Base-by-base conservation (phyloP, 2,888 invertebrate species). In the Pilophorus perplexus region DNA sequence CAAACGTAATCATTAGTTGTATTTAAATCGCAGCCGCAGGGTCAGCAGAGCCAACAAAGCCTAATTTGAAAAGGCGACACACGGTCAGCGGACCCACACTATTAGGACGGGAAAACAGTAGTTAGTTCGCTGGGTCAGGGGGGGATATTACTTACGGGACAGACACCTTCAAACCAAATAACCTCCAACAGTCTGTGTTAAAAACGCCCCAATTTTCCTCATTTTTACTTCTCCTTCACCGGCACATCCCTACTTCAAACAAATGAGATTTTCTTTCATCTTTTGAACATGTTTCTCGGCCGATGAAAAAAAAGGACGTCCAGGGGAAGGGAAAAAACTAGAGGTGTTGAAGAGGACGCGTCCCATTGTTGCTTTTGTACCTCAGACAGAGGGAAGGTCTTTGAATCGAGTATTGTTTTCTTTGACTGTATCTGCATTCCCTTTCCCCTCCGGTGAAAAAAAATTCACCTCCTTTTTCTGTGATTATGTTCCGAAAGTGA, bases 321-420 rank as follows among this genome's bases (percentile, higher is more conserved):
- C 25, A 10, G 44, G 44, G 28, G 28, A 52, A 52, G 18, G n/a
- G 16, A 28, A 28, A 14, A 52, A 23, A 52, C 25, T 18, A 52
- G 52, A 14, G 12, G 2, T 10, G 25, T 10, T 16, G 28, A 28
- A 52, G 52, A 28, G 18, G 27, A 18, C 33, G 2, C 27, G 28
- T 6, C 28, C 52, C 16, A 52, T 52, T 52, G 52, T 52, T 25
- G 27, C 16, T 28, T 28, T 52, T 52, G 16, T 52, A 27, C 48
- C 25, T 50, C 16, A 18, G 12, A 2, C 10, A 6, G 44, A 23
- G 25, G 23, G 48, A n/a, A 5, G n/a, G 23, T 23, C 25, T 50
- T 50, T 52, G 52, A 52, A 52, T 52, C 16, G 52, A 52, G 28
- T 52, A 52, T 52, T 52, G 52, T 52, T 52, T 52, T 52, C 52